Percentiles rank a stretch among this genome's conserved stretches.
Evolutionary conservation across 2,888 invertebrate species (phyloP).

Genomic region (Cephus spinipes): DNA sequence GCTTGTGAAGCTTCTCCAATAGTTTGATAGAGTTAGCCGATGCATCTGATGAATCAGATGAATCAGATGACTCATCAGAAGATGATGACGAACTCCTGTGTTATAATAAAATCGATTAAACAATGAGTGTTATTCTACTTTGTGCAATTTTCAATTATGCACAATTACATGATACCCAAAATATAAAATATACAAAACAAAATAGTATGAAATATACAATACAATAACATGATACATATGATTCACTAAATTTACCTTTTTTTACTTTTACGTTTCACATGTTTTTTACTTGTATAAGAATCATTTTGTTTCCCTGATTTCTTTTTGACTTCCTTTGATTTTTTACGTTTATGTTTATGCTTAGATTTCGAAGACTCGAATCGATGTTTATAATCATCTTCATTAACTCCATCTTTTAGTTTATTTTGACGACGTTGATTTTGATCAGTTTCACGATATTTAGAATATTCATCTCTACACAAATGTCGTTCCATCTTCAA

Average conservation of each 20-base stretch:
- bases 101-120: not conserved
- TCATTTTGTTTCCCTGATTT: constrained; percentile 28
- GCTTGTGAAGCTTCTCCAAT: constrained; percentile 79
- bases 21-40: constrained; percentile 74
- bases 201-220: too few relatives aligned
- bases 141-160: not conserved
- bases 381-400: constrained; percentile 12
- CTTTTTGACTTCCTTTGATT: constrained; percentile 34
- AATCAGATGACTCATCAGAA: constrained; percentile 35
- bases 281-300: constrained; percentile 39
- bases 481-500: constrained; percentile 43
- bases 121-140: not conserved
- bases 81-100: constrained; percentile 41
- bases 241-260: constrained; percentile 38
- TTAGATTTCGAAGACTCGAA: constrained; percentile 32
- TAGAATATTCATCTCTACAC: constrained; percentile 28
- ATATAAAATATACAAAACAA: too few relatives aligned
- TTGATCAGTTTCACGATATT: constrained; percentile 24
- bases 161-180: not conserved
- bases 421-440: constrained; percentile 19
- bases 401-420: not conserved
- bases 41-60: constrained; percentile 57
- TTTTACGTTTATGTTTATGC: constrained; percentile 30
- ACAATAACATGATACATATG: too few relatives aligned
- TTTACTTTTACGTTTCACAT: constrained; percentile 45